These are phyloP conservation scores for Acrossocheilus fasciatus DNA, from an alignment of 2,797 vertebrate species.

Conservation along the genomic window DNA sequence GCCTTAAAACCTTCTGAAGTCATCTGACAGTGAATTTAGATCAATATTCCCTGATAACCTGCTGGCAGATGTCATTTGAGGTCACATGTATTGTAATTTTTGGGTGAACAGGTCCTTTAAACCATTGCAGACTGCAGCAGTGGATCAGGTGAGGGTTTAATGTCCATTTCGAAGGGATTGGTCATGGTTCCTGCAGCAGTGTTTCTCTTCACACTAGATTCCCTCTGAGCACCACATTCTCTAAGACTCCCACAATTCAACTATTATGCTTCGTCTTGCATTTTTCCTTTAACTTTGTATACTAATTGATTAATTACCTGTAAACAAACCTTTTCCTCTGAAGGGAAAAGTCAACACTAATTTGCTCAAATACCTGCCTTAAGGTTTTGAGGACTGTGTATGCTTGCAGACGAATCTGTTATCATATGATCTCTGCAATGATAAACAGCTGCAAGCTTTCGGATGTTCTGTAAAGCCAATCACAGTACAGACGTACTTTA, in stretches of 20 bases:
- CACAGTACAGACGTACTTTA: neutral
- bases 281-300: conserved; percentile 19
- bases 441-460: conserved; percentile 42
- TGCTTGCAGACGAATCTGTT: conserved; percentile 13
- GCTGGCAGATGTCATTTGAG: neutral
- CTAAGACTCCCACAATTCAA: neutral
- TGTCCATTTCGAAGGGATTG: neutral
- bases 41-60: neutral
- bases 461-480: conserved; percentile 10
- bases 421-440: conserved; percentile 22
- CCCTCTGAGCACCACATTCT: neutral
- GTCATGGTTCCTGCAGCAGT: neutral
- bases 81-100: neutral
- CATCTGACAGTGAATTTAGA: neutral
- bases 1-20: no score
- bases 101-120: neutral
- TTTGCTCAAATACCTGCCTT: conserved; percentile 19
- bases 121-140: neutral
- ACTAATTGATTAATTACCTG: conserved; percentile 38
- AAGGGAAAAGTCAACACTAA: conserved; percentile 19
- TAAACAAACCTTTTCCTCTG: conserved; percentile 33
- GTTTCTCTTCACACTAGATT: neutral
- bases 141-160: neutral
- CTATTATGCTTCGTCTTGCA: conserved; percentile 12
- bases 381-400: conserved; percentile 40